Percentiles rank a stretch among this genome's conserved stretches.
Evolutionary conservation across 1,140 invertebrate species (phyloP).

Genomic region (Megathymus violae): DNA sequence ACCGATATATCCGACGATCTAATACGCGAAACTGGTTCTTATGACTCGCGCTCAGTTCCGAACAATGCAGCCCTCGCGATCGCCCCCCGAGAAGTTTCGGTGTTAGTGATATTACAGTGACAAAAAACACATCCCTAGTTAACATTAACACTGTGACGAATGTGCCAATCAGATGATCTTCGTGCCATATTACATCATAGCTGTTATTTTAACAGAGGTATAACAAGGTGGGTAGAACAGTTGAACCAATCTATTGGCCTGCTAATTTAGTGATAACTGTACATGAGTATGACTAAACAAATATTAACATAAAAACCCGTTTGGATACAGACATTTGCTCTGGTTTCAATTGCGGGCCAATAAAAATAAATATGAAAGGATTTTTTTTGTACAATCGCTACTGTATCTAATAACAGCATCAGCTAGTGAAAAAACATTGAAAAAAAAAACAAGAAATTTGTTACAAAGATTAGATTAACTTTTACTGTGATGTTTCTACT

Average conservation of each 20-base stretch:
- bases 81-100: conserved; percentile 33
- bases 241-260: conserved; percentile 13
- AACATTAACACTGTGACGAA: conserved; percentile 45
- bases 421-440: not conserved
- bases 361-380: not conserved
- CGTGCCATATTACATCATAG: conserved; percentile 38
- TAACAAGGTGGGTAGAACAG: conserved; percentile 24
- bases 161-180: conserved; percentile 27
- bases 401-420: too few relatives aligned
- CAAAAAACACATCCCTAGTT: conserved; percentile 37
- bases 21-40: conserved; percentile 18
- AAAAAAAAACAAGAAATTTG: not conserved
- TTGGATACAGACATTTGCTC: conserved; percentile 2
- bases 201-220: conserved; percentile 23
- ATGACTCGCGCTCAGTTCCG: conserved; percentile 11
- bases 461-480: too few relatives aligned
- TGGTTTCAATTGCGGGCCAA: not conserved
- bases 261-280: conserved; percentile 24
- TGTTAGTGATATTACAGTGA: conserved; percentile 37
- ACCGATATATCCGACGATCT: conserved; percentile 42
- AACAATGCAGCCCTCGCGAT: conserved; percentile 42
- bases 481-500: too few relatives aligned
- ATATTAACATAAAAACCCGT: conserved; percentile 13
- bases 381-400: not conserved
- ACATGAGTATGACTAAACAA: conserved; percentile 30